Percentiles rank a stretch among this genome's conserved stretches.
phyloP scores from a whole-genome alignment of 2,888 invertebrate species.

The Meteorus colon region DNA sequence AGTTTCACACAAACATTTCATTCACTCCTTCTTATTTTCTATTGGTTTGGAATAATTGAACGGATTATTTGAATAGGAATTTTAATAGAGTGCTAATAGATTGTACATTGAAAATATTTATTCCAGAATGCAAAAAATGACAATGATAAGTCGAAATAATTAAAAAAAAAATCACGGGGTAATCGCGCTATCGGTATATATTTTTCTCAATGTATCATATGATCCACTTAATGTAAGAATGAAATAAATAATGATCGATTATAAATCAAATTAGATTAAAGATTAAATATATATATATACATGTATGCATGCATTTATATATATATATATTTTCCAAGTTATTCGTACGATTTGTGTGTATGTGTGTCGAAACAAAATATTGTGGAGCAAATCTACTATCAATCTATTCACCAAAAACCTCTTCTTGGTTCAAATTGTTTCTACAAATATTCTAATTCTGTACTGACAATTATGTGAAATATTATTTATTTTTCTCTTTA shows the following conservation, averaged over 20 bases:
- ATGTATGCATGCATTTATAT: neutral
- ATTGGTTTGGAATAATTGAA: neutral
- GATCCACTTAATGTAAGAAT: slow-evolving; percentile 31
- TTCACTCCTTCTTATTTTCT: neutral
- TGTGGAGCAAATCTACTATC: slow-evolving; percentile 17
- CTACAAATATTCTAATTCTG: slow-evolving; percentile 1
- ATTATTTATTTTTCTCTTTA: neutral
- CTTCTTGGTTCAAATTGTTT: slow-evolving; percentile 1
- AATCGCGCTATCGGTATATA: slow-evolving; percentile 31
- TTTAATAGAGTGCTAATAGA: neutral
- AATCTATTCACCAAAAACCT: slow-evolving; percentile 10
- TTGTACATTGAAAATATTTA: slow-evolving; percentile 67
- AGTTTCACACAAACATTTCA: too few relatives aligned
- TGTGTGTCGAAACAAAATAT: neutral
- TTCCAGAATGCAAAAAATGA: slow-evolving; percentile 63
- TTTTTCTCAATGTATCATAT: slow-evolving; percentile 12
- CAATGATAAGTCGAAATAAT: slow-evolving; percentile 50
- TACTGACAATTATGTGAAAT: slow-evolving; percentile 6
- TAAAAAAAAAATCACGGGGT: slow-evolving; percentile 39
- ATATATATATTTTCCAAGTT: neutral
- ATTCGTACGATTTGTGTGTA: neutral
- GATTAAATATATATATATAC: neutral
- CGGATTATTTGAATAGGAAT: neutral
- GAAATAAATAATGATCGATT: slow-evolving; percentile 42
- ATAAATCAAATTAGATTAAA: slow-evolving; percentile 3